phyloP scores from a whole-genome alignment of 1,140 invertebrate genomes.

The Drosophila punjabiensis region DNA sequence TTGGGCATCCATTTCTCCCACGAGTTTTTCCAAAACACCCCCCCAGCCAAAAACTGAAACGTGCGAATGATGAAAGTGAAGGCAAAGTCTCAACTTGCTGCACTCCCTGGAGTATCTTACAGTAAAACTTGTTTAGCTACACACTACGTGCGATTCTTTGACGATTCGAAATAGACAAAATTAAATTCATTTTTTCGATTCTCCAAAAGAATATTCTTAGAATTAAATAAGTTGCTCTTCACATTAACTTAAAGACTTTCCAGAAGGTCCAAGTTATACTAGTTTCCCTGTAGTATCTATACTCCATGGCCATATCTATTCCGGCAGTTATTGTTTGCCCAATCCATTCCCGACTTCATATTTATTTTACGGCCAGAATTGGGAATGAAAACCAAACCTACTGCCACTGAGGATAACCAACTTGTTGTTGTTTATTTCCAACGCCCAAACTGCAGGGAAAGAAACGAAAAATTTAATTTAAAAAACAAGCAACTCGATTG shows the following conservation, averaged over 20 bases:
- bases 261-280: neutral
- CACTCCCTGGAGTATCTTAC: constrained; percentile 6
- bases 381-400: constrained; percentile 41
- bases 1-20: constrained; percentile 27
- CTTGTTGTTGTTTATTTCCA: constrained; percentile 64
- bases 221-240: neutral
- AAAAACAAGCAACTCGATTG: constrained; percentile 72
- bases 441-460: constrained; percentile 26
- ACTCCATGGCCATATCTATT: constrained; percentile 41
- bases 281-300: neutral
- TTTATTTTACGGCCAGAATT: constrained; percentile 73
- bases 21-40: neutral
- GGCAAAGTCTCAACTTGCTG: constrained; percentile 11
- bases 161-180: too few relatives aligned
- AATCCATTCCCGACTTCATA: constrained; percentile 62
- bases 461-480: constrained; percentile 68
- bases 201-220: neutral
- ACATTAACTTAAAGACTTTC: neutral
- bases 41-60: constrained; percentile 49
- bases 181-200: neutral
- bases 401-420: constrained; percentile 41
- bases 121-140: neutral
- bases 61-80: constrained; percentile 59
- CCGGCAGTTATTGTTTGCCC: constrained; percentile 44
- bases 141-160: neutral